Evolutionary conservation across 2,797 vertebrate species (phyloP).

Genomic region (Hypotaenidia philippensis): DNA sequence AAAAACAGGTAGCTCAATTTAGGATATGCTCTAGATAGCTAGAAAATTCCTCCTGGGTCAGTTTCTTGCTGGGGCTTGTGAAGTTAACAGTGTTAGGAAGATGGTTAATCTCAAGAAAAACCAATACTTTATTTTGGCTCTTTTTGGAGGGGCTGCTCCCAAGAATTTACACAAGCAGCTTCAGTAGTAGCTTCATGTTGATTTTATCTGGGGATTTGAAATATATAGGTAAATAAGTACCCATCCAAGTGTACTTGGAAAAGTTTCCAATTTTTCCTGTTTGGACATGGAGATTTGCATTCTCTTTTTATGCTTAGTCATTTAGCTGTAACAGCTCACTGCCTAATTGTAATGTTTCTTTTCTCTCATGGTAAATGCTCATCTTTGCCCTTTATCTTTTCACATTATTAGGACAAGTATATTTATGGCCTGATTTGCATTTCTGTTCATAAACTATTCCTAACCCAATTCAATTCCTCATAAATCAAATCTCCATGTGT

Average conservation of each 20-base stretch:
- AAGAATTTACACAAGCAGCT: background rate
- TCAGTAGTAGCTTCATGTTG: background rate
- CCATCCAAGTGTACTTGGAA: background rate
- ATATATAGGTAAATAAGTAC: background rate
- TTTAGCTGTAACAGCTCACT: background rate
- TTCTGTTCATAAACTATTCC: constrained; percentile 12
- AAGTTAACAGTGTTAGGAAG: background rate
- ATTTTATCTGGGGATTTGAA: background rate
- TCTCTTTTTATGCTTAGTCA: background rate
- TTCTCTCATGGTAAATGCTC: background rate
- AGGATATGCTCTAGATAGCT: background rate
- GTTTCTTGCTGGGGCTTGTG: background rate
- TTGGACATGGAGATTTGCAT: background rate
- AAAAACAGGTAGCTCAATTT: background rate
- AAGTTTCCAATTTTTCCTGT: background rate
- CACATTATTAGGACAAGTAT: background rate
- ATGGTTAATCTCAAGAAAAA: background rate
- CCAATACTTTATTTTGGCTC: background rate
- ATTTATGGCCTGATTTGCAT: background rate
- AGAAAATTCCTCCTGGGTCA: background rate
- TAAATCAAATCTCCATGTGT: background rate
- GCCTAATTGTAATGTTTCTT: background rate
- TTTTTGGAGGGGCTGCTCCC: background rate
- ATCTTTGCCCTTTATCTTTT: background rate
- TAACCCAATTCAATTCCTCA: background rate